phyloP scores from a whole-genome alignment of 2,797 vertebrate genomes.

The Hypotaenidia philippensis region DNA sequence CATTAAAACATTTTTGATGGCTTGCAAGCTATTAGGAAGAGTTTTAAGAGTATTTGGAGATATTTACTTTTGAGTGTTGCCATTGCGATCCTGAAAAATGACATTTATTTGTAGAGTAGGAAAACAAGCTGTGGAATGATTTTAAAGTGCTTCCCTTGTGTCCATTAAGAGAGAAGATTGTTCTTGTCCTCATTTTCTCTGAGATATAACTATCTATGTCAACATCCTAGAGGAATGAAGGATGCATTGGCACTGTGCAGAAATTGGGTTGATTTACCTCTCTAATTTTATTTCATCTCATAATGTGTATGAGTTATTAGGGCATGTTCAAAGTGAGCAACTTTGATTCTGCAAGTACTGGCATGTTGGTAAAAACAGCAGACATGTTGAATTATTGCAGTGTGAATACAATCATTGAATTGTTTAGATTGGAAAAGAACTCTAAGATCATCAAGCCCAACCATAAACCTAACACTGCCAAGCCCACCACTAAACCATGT shows the following conservation, averaged over 20 bases:
- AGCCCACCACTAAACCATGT: no score
- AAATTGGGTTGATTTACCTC: background rate
- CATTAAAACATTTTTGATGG: background rate
- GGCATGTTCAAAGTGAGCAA: background rate
- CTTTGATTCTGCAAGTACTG: background rate
- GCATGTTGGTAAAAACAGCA: background rate
- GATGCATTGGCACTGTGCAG: background rate
- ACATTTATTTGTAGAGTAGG: background rate
- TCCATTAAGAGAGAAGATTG: background rate
- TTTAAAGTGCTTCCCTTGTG: background rate
- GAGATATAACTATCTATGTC: background rate
- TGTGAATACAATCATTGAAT: background rate
- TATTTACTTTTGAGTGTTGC: background rate
- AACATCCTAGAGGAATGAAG: background rate
- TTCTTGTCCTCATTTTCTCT: background rate
- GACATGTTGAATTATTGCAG: background rate
- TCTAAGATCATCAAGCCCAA: no score
- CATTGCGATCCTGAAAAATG: background rate
- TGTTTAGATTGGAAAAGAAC: no score
- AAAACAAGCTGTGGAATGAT: background rate
- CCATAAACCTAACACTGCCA: no score
- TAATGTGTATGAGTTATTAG: background rate
- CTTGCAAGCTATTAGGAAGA: background rate
- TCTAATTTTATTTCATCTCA: conserved; percentile 4
- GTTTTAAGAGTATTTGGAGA: background rate